Evolutionary conservation across 2,113 vertebrate species (phyloP), one percentile per base, ranked within the genome.

Genomic region (Tragelaphus imberbis): DNA sequence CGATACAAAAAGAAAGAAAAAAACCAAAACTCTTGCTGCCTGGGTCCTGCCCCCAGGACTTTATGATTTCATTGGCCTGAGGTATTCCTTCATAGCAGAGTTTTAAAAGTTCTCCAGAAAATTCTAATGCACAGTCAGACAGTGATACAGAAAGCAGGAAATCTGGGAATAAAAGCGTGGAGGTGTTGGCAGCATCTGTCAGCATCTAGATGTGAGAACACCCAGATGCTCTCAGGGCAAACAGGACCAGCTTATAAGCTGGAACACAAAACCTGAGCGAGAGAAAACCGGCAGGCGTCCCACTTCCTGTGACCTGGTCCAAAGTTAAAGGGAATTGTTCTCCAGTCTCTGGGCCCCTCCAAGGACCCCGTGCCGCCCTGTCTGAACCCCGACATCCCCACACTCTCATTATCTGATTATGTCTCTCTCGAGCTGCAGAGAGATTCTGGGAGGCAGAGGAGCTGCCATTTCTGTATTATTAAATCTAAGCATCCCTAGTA

Each of bases 291-390:
- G 33, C 30, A 27, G 79, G 28, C 3, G 2, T 33, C 61, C 33
- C 13, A 1, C 12, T 36, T 40, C 19, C 58, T 21, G 30, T 13
- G 6, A 36, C 36, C 44, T 7, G 68, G 25, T 25, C 68, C 30
- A 25, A 28, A 7, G 19, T 61, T 28, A 21, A 44, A 71, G 58
- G 65, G 56, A 84, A 7, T 49, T 51, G 2, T 14, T n/a, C 33
- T 27, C 27, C 17, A 6, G 15, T 6, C 55, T 56, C 55, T 55
- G 65, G 81, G 90, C 5, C 49, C 47, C n/a, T 25, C 49, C 17
- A 3, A 14, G 51, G 2, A 3, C 7, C 75, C 75, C 17, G 30
- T 1, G 0, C 4, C 0, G 0, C 15, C 14, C 58, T 2, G 0
- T 17, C 6, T 40, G n/a, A 55, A 21, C 49, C 84, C 23, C 1